Percentiles rank a stretch among this genome's conserved stretches.
These are phyloP conservation scores for Gastracanthus pulcherrimus DNA, from an alignment of 2,888 invertebrate genomes.

Conservation along the genomic window DNA sequence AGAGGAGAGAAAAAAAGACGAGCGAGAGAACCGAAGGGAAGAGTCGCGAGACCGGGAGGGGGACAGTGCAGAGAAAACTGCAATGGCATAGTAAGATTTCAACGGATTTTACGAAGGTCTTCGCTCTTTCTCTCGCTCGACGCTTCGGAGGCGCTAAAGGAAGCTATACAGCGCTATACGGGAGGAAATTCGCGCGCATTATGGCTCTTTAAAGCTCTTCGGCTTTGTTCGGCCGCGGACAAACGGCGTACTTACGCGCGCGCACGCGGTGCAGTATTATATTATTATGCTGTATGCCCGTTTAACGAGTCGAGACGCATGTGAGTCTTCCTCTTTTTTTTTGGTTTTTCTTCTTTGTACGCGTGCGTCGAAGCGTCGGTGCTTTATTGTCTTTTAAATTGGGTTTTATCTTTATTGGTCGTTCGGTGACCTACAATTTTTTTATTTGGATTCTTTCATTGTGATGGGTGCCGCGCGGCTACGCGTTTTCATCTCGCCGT, in stretches of 20 bases:
- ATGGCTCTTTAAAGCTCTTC: not conserved
- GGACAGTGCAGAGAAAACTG: not conserved
- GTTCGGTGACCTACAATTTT: conserved; percentile 31
- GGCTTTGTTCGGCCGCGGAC: conserved; percentile 10
- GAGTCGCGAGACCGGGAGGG: not conserved
- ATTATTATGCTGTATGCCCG: no score
- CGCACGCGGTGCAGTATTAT: no score
- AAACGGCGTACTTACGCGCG: conserved; percentile 1
- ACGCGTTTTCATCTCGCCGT: conserved; percentile 2
- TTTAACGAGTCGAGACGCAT: conserved; percentile 31
- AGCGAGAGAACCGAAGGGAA: not conserved
- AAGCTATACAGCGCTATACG: not conserved
- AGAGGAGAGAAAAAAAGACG: not conserved
- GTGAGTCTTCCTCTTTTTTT: not conserved
- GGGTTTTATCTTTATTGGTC: conserved; percentile 41
- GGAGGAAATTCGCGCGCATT: conserved; percentile 23
- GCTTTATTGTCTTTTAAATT: conserved; percentile 49
- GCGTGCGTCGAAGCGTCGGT: conserved; percentile 31
- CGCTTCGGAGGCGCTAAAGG: conserved; percentile 32
- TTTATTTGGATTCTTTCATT: conserved; percentile 9
- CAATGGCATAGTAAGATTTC: conserved; percentile 53
- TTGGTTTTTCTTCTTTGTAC: not conserved
- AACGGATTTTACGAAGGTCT: conserved; percentile 52
- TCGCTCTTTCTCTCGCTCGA: no score
- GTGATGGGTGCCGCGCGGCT: no score